A percentile compares a stretch with the other conserved stretches of the same genome.
Conservation (phyloP, 2,797 vertebrate species). For the Psittacula echo region DNA sequence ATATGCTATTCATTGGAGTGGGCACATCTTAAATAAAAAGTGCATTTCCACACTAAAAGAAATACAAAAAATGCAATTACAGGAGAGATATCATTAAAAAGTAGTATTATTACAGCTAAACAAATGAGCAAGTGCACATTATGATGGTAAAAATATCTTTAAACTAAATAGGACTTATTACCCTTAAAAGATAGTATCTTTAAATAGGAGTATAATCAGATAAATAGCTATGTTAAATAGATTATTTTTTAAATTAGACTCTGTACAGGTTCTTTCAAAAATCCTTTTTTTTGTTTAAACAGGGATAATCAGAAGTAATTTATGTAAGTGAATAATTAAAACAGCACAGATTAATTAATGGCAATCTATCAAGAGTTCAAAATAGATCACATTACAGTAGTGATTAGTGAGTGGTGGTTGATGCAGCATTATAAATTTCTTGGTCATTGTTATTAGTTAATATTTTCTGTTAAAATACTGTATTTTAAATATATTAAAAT, state of each 20-base stretch:
- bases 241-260: neutral
- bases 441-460: neutral
- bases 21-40: neutral
- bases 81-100: neutral
- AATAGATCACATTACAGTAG: neutral
- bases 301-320: neutral
- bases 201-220: neutral
- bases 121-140: neutral
- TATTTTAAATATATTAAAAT: neutral
- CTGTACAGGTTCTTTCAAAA: neutral
- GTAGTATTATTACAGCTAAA: neutral
- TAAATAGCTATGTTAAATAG: neutral
- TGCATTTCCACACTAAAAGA: neutral
- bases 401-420: neutral
- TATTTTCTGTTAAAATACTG: neutral
- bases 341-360: neutral
- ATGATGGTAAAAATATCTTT: neutral
- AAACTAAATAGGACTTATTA: neutral
- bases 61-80: neutral
- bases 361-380: constrained; percentile 4
- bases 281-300: neutral
- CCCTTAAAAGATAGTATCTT: neutral
- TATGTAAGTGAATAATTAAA: constrained; percentile 6
- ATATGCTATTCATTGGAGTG: neutral
- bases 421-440: neutral